A percentile compares a stretch with the other conserved stretches of the same genome.
phyloP scores from a whole-genome alignment of 37 sponge, comb jelly and placozoan species.

The Hormiphora californensis region DNA sequence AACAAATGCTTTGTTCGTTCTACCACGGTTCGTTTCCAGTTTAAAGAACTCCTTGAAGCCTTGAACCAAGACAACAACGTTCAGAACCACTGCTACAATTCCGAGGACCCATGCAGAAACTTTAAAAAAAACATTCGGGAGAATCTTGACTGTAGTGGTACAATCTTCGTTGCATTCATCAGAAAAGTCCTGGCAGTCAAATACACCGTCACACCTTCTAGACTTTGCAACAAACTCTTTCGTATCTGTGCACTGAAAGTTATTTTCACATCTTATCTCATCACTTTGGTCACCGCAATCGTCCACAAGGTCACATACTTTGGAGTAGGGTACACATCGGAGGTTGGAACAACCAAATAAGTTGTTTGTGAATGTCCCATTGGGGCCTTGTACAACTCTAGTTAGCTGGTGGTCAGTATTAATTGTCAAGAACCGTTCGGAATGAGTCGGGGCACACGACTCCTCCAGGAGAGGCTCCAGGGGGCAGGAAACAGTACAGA shows the following conservation, averaged over 20 bases:
- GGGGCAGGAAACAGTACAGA: neutral
- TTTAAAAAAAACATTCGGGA: neutral
- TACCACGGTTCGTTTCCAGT: neutral
- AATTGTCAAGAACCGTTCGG: neutral
- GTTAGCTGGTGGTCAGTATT: neutral
- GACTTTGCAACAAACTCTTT: neutral
- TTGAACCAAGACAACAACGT: neutral
- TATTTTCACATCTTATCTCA: neutral
- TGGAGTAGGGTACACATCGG: neutral
- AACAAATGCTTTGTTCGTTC: neutral
- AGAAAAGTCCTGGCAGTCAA: neutral
- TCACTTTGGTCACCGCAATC: neutral
- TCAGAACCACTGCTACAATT: neutral
- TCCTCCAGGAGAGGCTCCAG: neutral
- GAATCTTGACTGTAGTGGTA: neutral
- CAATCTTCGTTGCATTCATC: conserved; percentile 20
- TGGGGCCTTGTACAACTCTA: neutral
- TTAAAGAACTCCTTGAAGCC: neutral
- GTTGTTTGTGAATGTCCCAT: neutral
- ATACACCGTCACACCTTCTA: neutral
- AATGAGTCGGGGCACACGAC: neutral
- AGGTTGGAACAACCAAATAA: neutral
- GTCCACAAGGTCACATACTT: neutral
- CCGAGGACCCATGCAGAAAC: conserved; percentile 10
- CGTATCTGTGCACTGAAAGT: conserved; percentile 4